Evolutionary conservation across 2,888 invertebrate genomes (phyloP).

Genomic region (Phorcus lineatus): DNA sequence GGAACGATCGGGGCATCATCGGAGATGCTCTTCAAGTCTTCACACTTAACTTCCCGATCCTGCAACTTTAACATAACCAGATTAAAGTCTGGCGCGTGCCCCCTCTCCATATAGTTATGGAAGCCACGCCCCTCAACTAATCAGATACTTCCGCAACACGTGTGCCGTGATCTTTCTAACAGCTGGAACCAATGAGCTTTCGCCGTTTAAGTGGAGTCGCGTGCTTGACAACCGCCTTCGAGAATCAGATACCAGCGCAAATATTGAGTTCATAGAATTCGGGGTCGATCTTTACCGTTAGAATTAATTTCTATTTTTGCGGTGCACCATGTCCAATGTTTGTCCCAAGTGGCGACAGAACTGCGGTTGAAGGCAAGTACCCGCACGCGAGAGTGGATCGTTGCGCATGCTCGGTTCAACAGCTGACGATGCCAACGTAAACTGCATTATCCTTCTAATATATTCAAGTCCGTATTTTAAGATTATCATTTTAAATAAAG

Average conservation of each 20-base stretch:
- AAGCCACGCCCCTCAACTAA: constrained; percentile 6
- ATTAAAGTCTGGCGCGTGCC: constrained; percentile 3
- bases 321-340: background rate
- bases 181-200: background rate
- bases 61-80: background rate
- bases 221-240: background rate
- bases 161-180: background rate
- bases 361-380: background rate
- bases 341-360: background rate
- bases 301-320: constrained; percentile 13
- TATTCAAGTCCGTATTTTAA: too few species aligned
- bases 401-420: background rate
- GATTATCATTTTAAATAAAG: too few species aligned
- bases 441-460: too few species aligned
- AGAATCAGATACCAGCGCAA: constrained; percentile 12
- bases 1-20: constrained; percentile 17
- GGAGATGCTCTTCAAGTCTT: background rate
- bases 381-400: background rate
- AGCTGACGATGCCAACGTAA: background rate
- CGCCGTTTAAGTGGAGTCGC: background rate
- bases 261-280: constrained; percentile 2
- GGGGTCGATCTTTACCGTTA: constrained; percentile 17
- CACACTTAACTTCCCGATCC: background rate
- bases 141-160: constrained; percentile 20
- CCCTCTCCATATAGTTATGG: constrained; percentile 13